phyloP scores from a whole-genome alignment of 1,140 invertebrate genomes.

The Aphidius ervi region DNA sequence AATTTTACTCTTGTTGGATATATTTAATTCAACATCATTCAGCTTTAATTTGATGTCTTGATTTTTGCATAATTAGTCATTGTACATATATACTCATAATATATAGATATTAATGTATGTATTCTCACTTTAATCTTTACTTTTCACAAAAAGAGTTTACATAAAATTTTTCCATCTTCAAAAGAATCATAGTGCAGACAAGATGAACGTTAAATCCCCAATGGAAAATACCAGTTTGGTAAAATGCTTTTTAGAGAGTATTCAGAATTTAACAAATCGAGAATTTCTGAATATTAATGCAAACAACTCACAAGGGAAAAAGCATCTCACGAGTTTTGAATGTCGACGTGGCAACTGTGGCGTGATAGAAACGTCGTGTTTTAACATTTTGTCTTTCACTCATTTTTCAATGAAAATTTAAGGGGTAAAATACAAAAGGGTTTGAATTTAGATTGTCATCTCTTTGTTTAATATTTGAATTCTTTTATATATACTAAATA shows the following conservation, averaged over 20 bases:
- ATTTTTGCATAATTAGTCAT: background rate
- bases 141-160: too few species aligned
- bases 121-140: too few species aligned
- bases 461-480: too few species aligned
- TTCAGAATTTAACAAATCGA: constrained; percentile 6
- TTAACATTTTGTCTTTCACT: background rate
- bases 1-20: too few species aligned
- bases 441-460: too few species aligned
- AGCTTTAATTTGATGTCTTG: background rate
- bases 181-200: background rate
- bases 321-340: background rate
- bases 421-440: too few species aligned
- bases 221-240: too few species aligned
- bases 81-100: too few species aligned
- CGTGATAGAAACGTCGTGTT: background rate
- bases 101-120: too few species aligned
- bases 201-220: constrained; percentile 10
- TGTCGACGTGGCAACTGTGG: background rate
- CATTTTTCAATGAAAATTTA: too few species aligned
- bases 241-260: background rate
- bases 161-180: too few species aligned
- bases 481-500: too few species aligned
- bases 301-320: constrained; percentile 3
- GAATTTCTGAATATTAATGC: constrained; percentile 15
- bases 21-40: background rate